phyloP scores from a whole-genome alignment of 2,888 invertebrate genomes.

The Cryptus armator region DNA sequence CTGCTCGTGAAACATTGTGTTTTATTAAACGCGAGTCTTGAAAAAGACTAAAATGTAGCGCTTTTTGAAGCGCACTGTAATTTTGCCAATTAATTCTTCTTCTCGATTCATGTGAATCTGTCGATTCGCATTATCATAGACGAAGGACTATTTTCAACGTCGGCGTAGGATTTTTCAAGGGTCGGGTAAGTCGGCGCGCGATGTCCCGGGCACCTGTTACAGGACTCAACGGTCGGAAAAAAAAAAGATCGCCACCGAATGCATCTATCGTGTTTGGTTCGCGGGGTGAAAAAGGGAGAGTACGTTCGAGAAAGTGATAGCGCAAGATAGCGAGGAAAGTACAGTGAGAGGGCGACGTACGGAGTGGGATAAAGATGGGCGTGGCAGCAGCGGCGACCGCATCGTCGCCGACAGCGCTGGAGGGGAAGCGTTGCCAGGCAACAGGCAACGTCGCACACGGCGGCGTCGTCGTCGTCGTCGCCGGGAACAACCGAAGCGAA shows the following conservation, averaged over 20 bases:
- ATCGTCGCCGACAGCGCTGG: conserved; percentile 85
- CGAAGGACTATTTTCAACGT: conserved; percentile 1
- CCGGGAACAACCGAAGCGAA: conserved; percentile 50
- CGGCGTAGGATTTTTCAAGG: background rate
- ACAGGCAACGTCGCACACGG: conserved; percentile 73
- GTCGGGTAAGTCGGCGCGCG: background rate
- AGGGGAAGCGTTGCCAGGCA: conserved; percentile 80
- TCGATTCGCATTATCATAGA: background rate
- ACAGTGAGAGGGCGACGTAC: background rate
- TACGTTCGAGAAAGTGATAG: conserved; percentile 28
- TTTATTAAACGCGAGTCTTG: background rate
- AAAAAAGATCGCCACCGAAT: conserved; percentile 22
- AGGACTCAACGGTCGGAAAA: background rate
- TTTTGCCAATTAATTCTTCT: no score
- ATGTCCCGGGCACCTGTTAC: conserved; percentile 7
- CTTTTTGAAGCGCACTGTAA: no score
- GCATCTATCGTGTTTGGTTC: background rate
- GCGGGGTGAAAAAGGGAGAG: background rate
- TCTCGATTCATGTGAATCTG: background rate
- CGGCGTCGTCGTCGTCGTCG: conserved; percentile 42
- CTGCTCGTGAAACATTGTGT: background rate
- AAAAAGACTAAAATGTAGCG: background rate
- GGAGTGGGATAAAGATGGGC: conserved; percentile 58
- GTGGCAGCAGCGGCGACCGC: conserved; percentile 64
- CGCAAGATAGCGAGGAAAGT: conserved; percentile 52